Conservation (phyloP, 2,797 vertebrate species). For the Champsocephalus gunnari region DNA sequence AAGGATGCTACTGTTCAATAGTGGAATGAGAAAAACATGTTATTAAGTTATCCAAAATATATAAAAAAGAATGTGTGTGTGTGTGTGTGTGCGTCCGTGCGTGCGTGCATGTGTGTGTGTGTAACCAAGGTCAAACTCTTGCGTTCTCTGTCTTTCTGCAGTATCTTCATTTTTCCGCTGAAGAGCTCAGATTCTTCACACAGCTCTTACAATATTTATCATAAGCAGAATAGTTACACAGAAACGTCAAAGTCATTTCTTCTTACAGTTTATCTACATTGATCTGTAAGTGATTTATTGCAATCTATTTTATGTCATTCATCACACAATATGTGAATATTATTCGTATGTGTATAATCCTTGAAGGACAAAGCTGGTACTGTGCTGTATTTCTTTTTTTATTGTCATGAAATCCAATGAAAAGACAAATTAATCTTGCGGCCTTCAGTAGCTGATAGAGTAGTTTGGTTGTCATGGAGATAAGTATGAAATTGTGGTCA, state of each 20-base stretch:
- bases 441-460: neutral
- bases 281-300: constrained; percentile 22
- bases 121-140: neutral
- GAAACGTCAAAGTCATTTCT: neutral
- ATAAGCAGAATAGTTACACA: constrained; percentile 11
- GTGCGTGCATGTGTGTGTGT: too few relatives aligned
- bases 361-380: constrained; percentile 11
- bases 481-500: too few relatives aligned
- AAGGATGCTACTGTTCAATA: too few relatives aligned
- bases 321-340: constrained; percentile 37
- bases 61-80: too few relatives aligned
- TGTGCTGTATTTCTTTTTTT: constrained; percentile 9
- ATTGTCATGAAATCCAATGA: constrained; percentile 26
- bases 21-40: too few relatives aligned
- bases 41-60: too few relatives aligned
- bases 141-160: constrained; percentile 22
- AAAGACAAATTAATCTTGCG: neutral
- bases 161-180: constrained; percentile 12
- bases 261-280: constrained; percentile 6
- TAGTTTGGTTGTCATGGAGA: too few relatives aligned
- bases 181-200: constrained; percentile 37
- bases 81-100: too few relatives aligned
- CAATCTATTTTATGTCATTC: constrained; percentile 22
- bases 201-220: constrained; percentile 11
- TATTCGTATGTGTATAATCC: constrained; percentile 20